Evolutionary conservation across 2,888 invertebrate genomes (phyloP).

Genomic region (Archips crataeganus): DNA sequence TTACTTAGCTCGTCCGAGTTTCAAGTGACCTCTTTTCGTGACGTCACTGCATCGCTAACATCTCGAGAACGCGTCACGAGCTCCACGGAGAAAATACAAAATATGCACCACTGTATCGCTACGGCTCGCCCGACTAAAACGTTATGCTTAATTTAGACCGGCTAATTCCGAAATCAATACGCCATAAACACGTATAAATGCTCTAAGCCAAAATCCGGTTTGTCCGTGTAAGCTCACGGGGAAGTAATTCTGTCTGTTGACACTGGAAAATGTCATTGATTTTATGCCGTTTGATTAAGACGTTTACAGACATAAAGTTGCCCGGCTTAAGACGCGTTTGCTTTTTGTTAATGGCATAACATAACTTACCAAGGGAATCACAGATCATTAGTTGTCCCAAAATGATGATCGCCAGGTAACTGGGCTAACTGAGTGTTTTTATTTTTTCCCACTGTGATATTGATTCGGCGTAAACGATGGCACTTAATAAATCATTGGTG

Average conservation of each 20-base stretch:
- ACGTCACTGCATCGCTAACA: slow-evolving; percentile 39
- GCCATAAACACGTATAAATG: slow-evolving; percentile 8
- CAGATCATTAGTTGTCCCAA: background rate
- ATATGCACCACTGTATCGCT: slow-evolving; percentile 12
- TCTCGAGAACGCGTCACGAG: slow-evolving; percentile 30
- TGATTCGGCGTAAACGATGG: background rate
- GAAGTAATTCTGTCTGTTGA: slow-evolving; percentile 2
- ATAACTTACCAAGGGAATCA: background rate
- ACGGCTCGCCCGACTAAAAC: background rate
- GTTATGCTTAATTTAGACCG: slow-evolving; percentile 5
- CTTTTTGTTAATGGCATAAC: background rate
- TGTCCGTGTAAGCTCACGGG: slow-evolving; percentile 7
- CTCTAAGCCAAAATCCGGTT: slow-evolving; percentile 8
- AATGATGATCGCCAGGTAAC: background rate
- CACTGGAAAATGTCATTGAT: slow-evolving; percentile 7
- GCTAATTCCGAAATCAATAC: slow-evolving; percentile 7
- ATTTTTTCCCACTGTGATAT: background rate
- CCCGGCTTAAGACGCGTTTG: background rate
- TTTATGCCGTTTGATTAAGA: background rate
- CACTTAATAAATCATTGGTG: slow-evolving; percentile 9
- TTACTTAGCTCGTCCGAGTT: slow-evolving; percentile 39
- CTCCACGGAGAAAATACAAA: slow-evolving; percentile 13
- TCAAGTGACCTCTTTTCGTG: slow-evolving; percentile 40
- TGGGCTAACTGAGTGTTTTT: background rate
- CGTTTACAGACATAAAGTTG: background rate